Evolutionary conservation across 2,888 invertebrate genomes (phyloP).

Genomic region (Matsumyia berberina): DNA sequence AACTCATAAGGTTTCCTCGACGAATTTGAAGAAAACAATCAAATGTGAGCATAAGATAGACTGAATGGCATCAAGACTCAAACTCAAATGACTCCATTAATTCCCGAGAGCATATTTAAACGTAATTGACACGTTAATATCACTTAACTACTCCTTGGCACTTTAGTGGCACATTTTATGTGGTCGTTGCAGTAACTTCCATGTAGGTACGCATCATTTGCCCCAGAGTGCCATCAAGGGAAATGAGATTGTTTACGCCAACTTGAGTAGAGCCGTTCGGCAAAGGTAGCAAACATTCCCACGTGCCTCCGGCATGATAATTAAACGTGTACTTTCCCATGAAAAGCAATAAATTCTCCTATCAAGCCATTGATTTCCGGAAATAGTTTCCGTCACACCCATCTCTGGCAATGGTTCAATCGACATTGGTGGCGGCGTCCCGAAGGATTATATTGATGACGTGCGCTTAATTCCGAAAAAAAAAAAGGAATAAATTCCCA

Average conservation of each 20-base stretch:
- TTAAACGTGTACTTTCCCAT: slow-evolving; percentile 11
- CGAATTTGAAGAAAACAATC: too few species aligned
- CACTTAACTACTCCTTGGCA: slow-evolving; percentile 26
- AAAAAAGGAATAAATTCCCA: slow-evolving; percentile 9
- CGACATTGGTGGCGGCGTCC: slow-evolving; percentile 28
- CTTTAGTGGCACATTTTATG: slow-evolving; percentile 42
- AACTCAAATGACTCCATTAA: slow-evolving; percentile 44
- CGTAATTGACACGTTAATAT: slow-evolving; percentile 46
- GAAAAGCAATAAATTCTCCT: slow-evolving; percentile 10
- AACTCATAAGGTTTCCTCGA: too few species aligned
- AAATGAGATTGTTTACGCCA: slow-evolving; percentile 40
- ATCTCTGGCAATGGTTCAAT: slow-evolving; percentile 19
- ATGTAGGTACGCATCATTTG: slow-evolving; percentile 17
- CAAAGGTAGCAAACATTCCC: slow-evolving; percentile 21
- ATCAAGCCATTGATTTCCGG: slow-evolving; percentile 26
- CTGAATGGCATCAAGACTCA: background rate
- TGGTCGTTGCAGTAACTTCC: slow-evolving; percentile 30
- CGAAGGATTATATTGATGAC: slow-evolving; percentile 42
- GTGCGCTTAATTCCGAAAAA: slow-evolving; percentile 42
- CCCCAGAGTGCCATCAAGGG: slow-evolving; percentile 32
- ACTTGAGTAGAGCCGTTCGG: background rate
- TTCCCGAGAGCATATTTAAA: slow-evolving; percentile 33
- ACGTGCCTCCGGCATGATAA: slow-evolving; percentile 1
- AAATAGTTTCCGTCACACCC: slow-evolving; percentile 46
- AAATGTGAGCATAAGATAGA: too few species aligned